Base-by-base conservation (phyloP, 1,140 invertebrate genomes). In the Phymastichus coffea region DNA sequence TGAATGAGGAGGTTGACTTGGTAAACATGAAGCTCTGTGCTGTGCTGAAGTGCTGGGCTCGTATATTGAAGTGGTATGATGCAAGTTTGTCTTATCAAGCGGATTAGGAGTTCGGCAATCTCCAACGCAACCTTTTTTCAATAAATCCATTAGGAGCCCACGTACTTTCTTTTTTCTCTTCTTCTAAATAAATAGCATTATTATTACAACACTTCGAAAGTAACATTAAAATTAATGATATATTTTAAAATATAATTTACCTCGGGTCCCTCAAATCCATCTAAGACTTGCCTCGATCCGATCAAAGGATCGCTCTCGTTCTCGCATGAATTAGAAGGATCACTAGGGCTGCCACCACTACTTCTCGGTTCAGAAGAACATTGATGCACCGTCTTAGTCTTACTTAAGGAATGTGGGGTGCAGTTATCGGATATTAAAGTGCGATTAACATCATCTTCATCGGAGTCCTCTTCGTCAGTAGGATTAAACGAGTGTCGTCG, bases 101-200 rank as follows among this genome's bases (percentile, higher is more conserved):
- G 54, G 10, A 53, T 63, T 65, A 28, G 64, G 20, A 35, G 43
- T 66, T 51, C 69, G 66, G 54, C 67, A 69, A 53, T 76, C 73
- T 46, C 76, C 69, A n/a, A n/a, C n/a, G 17, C 75, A 78, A 20
- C 74, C 69, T 63, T 70, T 72, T 63, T 70, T 72, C 28, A 79
- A 46, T 49, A 79, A 64, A 48, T 77, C 75, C 57, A 73, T 63
- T 22, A 79, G 55, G 23, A 77, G 63, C 12, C 65, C 67, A 55
- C 73, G 52, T 2, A 76, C 73, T 44, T 57, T 70, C 65, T 68
- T 79, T 61, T 63, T 73, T 66, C 73, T 66, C 66, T 71, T 73
- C 54, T 71, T 76, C 22, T 1, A 41, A 41, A 37, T 25, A 51
- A 47, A 57, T n/a, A n/a, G n/a, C n/a, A n/a, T n/a, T n/a, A n/a